Evolutionary conservation across 2,113 vertebrate species (phyloP).

Genomic region (Saguinus midas): DNA sequence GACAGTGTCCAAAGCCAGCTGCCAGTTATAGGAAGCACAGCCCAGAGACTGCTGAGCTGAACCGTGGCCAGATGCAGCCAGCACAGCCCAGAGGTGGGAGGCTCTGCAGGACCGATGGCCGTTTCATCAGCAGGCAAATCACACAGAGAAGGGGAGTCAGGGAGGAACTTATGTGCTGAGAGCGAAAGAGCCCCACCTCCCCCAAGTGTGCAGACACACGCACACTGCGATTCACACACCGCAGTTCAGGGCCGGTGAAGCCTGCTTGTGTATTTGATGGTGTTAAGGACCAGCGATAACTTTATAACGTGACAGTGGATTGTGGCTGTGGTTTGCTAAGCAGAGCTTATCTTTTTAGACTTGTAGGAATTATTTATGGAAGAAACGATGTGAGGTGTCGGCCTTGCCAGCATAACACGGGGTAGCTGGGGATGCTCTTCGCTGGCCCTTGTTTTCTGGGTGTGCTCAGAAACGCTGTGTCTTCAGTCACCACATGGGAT

Average conservation of each 20-base stretch:
- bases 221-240: neutral
- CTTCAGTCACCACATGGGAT: neutral
- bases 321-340: neutral
- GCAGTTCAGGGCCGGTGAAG: neutral
- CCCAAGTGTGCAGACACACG: too few relatives aligned
- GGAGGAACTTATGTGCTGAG: neutral
- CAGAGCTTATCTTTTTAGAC: neutral
- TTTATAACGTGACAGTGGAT: too few relatives aligned
- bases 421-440: neutral
- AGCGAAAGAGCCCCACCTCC: neutral
- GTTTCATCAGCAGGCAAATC: neutral
- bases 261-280: neutral
- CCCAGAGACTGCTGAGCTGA: neutral
- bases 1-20: neutral
- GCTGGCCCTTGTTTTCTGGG: neutral
- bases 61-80: neutral
- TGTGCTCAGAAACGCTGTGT: neutral
- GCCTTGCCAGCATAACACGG: neutral
- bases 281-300: neutral
- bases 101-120: neutral
- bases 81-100: neutral
- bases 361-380: neutral
- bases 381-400: neutral
- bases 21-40: neutral
- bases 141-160: neutral